Base-by-base conservation (phyloP, 23 tunicate genomes). In the Aplidium turbinatum region DNA sequence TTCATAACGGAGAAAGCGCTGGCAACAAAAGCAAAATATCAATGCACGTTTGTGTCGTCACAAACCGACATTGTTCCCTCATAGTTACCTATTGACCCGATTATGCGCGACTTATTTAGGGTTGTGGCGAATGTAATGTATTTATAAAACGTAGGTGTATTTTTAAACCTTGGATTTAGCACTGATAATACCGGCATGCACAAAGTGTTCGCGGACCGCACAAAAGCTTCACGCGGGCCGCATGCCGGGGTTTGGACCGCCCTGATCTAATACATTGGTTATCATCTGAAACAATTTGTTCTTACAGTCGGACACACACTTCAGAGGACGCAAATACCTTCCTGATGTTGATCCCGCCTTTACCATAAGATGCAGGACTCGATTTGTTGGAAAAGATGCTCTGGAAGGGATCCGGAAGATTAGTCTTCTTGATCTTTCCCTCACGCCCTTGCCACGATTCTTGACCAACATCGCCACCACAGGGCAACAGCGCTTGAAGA, bases 321-420 rank as follows among this genome's bases (percentile, higher is more conserved):
- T 80, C 32, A 77, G 85, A 5, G 85, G 85, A 9, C 19, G 33
- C 19, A 35, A 39, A n/a, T 60, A 28, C 51, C 22, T 78, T 30
- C 69, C 85, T 1, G 33, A 56, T 27, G 58, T 78, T 16, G 75
- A 74, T 4, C 50, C 57, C 9, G 24, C 58, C 29, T 35, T 62
- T 3, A 21, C 36, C 1, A 65, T 78, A 24, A 52, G 69, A 7
- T 80, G 77, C 35, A 35, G 40, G 23, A 80, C 85, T 20, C 57
- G 22, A 23, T 38, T 80, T 29, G 33, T 31, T 0, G 85, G 85
- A 48, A 71, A 40, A 51, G 58, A 80, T 42, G 77, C 69, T 16
- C 42, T 80, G 20, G 85, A 80, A 69, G 85, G 85, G 19, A 31
- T 80, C 20, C 28, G 85, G 30, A 80, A 70, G 42, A 29, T 71